A percentile compares a stretch with the other conserved stretches of the same genome.
Conservation (phyloP, 1,140 invertebrate species). For the Meloidogyne chitwoodi region DNA sequence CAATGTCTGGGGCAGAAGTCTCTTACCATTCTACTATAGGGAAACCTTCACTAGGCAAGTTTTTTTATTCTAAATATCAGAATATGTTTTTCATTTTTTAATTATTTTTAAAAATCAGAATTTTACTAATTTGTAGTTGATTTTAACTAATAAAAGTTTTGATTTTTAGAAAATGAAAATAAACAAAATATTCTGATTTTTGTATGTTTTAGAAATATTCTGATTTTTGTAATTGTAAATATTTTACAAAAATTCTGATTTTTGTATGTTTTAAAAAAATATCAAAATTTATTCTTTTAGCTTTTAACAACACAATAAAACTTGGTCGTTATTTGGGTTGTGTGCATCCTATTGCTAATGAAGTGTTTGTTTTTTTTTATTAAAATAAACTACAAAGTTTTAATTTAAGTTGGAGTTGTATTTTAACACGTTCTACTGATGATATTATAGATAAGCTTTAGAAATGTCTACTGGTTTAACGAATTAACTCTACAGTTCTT, state of each 20-base stretch:
- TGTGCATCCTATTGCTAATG: conserved; percentile 35
- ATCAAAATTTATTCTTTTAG: conserved; percentile 1
- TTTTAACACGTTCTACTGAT: conserved; percentile 50
- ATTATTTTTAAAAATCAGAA: not conserved
- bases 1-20: conserved; percentile 59
- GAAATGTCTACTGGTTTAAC: too few relatives aligned
- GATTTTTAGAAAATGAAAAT: too few relatives aligned
- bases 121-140: not conserved
- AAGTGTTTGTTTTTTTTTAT: conserved; percentile 5
- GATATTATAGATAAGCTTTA: too few relatives aligned
- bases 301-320: conserved; percentile 58
- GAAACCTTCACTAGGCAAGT: conserved; percentile 43
- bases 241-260: too few relatives aligned
- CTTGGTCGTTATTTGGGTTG: conserved; percentile 56
- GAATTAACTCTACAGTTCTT: too few relatives aligned
- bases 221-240: too few relatives aligned
- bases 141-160: too few relatives aligned
- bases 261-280: not conserved
- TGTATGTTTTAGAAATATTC: too few relatives aligned
- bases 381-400: not conserved
- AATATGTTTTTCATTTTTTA: not conserved
- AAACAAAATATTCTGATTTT: too few relatives aligned
- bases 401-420: conserved; percentile 24
- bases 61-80: not conserved
- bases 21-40: conserved; percentile 57